These are phyloP conservation scores for Atherinosoma microstoma DNA, from an alignment of 2,797 vertebrate genomes.

Conservation along the genomic window DNA sequence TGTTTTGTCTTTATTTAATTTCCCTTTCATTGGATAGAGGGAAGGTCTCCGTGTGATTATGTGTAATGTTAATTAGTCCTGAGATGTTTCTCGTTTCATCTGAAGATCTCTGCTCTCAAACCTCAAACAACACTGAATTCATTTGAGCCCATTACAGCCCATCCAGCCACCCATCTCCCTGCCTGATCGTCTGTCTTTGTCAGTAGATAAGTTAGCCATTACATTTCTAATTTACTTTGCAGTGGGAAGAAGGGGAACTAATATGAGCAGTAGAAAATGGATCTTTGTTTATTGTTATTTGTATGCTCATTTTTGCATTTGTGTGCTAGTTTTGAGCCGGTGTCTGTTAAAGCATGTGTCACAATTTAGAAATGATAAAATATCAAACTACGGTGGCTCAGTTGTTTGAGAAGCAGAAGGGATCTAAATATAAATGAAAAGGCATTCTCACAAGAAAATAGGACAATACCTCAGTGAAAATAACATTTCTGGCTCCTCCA, in stretches of 20 bases:
- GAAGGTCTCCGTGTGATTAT: conserved; percentile 14
- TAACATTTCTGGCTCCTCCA: too few relatives aligned
- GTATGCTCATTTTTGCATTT: conserved; percentile 7
- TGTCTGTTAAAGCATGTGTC: too few relatives aligned
- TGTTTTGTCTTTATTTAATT: too few relatives aligned
- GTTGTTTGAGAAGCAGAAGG: too few relatives aligned
- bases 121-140: conserved; percentile 68
- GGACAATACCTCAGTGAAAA: too few relatives aligned
- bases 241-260: conserved; percentile 15
- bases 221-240: conserved; percentile 67
- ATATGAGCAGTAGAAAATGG: conserved; percentile 29
- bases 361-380: too few relatives aligned
- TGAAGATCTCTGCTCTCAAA: conserved; percentile 58
- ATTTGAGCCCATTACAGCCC: conserved; percentile 61
- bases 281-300: conserved; percentile 16
- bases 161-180: background rate
- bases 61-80: conserved; percentile 69
- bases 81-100: conserved; percentile 77
- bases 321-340: too few relatives aligned
- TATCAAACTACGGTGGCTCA: too few relatives aligned
- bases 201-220: conserved; percentile 68
- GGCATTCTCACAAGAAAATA: too few relatives aligned
- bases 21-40: background rate
- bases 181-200: conserved; percentile 43
- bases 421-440: too few relatives aligned